These are phyloP conservation scores for Gorsachius goisagi DNA, from an alignment of 2,113 vertebrate genomes.

Conservation along the genomic window DNA sequence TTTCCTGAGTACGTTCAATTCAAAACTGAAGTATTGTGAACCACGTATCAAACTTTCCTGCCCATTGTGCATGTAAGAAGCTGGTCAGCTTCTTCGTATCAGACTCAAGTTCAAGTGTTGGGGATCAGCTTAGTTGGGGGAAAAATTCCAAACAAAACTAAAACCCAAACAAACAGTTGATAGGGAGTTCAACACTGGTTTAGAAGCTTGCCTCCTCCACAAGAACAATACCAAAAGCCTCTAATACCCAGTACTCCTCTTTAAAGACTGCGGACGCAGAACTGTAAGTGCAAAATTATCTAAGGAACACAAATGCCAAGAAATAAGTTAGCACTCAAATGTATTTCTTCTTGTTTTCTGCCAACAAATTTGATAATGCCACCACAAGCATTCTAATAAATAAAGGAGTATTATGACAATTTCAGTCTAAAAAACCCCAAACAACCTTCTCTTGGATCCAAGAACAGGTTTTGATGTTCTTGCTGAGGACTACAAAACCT, in stretches of 20 bases:
- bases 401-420: neutral
- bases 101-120: neutral
- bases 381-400: neutral
- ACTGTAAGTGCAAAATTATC: rapidly evolving
- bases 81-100: neutral
- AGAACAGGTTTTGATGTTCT: neutral
- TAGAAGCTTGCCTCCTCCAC: neutral
- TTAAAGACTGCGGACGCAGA: neutral
- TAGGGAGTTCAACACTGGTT: rapidly evolving
- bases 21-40: neutral
- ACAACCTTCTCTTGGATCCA: neutral
- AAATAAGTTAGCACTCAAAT: neutral
- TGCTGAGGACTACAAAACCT: neutral
- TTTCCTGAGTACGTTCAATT: rapidly evolving
- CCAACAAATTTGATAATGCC: neutral
- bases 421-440: too few relatives aligned
- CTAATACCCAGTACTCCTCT: neutral
- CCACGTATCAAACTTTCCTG: rapidly evolving
- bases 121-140: neutral
- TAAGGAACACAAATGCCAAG: neutral
- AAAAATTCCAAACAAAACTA: neutral
- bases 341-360: rapidly evolving
- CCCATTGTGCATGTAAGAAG: rapidly evolving
- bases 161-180: neutral
- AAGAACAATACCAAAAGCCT: neutral